Evolutionary conservation across 1,140 invertebrate genomes (phyloP), one percentile per base, ranked within the genome.

Genomic region (Ridgeia piscesae): DNA sequence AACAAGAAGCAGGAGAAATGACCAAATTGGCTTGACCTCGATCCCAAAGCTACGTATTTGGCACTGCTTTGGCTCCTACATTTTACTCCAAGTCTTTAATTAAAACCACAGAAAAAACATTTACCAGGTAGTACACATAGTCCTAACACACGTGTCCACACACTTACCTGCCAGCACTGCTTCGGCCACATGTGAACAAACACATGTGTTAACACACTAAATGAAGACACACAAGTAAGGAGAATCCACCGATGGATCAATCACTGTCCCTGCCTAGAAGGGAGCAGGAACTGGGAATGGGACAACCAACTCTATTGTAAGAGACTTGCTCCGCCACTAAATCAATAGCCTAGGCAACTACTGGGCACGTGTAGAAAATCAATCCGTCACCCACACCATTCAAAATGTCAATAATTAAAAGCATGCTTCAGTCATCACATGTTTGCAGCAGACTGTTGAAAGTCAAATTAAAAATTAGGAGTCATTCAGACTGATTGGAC

Each of bases 321-420:
- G 17, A 77, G 58, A 77, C 17, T 77, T 21, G 27, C 17, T 27
- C 58, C 14, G 17, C 58, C 0, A 77, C 58, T 77, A 77, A 77
- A 77, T 77, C 58, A 77, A 77, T 77, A 77, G 58, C 8, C 58
- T 21, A 77, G 58, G 27, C 58, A 77, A 77, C 17, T 21, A 77
- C 58, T 21, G 27, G 58, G 17, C 27, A 17, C 4, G 58, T 21
- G 27, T 4, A 77, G 58, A 77, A 77, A 77, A 77, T 77, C 58
- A 77, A 77, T 77, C 58, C 58, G 11, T 77, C 58, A 77, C 17
- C 58, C 58, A 21, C 27, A 50, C 48, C 48, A 50, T 50, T 50
- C 48, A 77, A 77, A 77, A 77, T 31, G 58, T 77, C 58, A 77
- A 77, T 77, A 77, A 77, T 77, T 77, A 77, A 77, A 77, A 77